These are phyloP conservation scores for Salvelinus fontinalis DNA, from an alignment of 2,113 vertebrate genomes.

Conservation along the genomic window DNA sequence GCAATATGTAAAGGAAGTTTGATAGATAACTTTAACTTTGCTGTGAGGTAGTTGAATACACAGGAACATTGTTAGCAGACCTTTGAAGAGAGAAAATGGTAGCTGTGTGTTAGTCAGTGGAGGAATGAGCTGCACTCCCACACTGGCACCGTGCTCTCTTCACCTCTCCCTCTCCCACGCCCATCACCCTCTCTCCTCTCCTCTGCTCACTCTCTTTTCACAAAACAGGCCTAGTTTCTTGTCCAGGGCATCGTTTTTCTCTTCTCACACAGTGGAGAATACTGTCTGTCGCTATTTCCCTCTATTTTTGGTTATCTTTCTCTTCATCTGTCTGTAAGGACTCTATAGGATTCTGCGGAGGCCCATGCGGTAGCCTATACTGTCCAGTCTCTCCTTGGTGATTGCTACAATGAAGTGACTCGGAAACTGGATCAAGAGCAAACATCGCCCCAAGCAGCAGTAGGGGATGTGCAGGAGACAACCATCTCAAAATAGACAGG, in stretches of 20 bases:
- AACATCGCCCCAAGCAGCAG: slow-evolving; percentile 6
- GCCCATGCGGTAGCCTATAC: not conserved
- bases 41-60: too few relatives aligned
- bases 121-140: not conserved
- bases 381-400: not conserved
- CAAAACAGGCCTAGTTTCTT: not conserved
- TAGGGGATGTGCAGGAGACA: not conserved
- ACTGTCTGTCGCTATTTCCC: not conserved
- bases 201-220: not conserved
- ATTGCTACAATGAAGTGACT: not conserved
- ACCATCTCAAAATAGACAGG: slow-evolving; percentile 15
- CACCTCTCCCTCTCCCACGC: slow-evolving; percentile 2
- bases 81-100: not conserved
- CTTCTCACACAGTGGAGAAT: not conserved
- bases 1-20: too few relatives aligned
- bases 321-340: not conserved
- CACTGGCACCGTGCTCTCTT: not conserved
- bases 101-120: not conserved
- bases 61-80: not conserved
- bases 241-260: not conserved
- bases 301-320: not conserved
- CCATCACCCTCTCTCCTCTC: not conserved
- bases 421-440: slow-evolving; percentile 23
- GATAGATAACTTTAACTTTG: too few relatives aligned
- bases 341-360: slow-evolving; percentile 3